Evolutionary conservation across 2,888 invertebrate species (phyloP).

Genomic region (Agriotes lineatus): DNA sequence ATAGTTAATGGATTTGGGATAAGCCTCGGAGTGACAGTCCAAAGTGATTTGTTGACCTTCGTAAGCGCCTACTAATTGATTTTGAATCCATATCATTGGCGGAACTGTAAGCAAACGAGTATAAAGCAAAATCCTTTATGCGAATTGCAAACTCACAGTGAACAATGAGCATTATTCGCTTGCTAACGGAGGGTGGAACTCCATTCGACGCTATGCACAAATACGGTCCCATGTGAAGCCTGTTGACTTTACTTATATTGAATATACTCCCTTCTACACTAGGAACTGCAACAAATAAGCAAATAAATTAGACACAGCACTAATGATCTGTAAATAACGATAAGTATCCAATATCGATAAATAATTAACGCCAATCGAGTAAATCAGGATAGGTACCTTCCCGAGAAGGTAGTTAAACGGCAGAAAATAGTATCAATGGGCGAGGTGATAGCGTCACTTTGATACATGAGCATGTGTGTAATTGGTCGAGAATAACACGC

Average conservation of each 20-base stretch:
- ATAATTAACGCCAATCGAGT: conserved; percentile 5
- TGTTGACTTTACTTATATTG: conserved; percentile 76
- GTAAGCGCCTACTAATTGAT: conserved; percentile 78
- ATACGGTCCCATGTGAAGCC: conserved; percentile 84
- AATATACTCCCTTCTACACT: conserved; percentile 77
- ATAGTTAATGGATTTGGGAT: conserved; percentile 79
- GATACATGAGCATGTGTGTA: conserved; percentile 51
- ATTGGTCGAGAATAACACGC: conserved; percentile 48
- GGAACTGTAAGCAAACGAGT: conserved; percentile 69
- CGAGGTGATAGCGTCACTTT: conserved; percentile 47
- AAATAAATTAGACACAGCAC: not conserved
- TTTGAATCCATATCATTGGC: conserved; percentile 80
- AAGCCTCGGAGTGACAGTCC: conserved; percentile 81
- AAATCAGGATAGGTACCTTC: not conserved
- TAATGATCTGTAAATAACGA: conserved; percentile 13
- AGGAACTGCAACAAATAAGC: conserved; percentile 66
- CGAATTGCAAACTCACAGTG: conserved; percentile 73
- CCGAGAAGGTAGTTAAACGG: conserved; percentile 20
- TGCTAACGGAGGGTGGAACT: conserved; percentile 89
- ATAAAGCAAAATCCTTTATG: not conserved
- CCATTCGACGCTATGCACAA: conserved; percentile 85
- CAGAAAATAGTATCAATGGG: conserved; percentile 28
- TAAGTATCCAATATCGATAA: not conserved
- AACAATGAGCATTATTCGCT: conserved; percentile 86
- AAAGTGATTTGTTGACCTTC: conserved; percentile 76